A percentile compares a stretch with the other conserved stretches of the same genome.
phyloP scores from a whole-genome alignment of 2,888 invertebrate species.

The Esperia sulphurella region DNA sequence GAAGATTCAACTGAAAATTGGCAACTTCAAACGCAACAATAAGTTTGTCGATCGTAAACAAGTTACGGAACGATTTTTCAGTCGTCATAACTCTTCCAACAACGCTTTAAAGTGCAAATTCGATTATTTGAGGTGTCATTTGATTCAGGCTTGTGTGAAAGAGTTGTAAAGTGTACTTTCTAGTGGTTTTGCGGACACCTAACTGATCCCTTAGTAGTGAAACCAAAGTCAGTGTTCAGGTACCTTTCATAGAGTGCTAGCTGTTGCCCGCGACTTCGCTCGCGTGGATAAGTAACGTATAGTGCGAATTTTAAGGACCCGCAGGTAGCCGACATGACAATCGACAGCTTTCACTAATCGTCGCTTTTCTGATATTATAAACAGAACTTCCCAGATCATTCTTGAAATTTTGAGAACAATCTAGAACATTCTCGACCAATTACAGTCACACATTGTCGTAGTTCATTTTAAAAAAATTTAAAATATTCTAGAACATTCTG shows the following conservation, averaged over 20 bases:
- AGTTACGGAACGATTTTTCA: conserved; percentile 18
- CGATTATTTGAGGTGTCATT: not conserved
- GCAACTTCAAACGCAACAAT: not conserved
- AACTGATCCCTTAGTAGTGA: conserved; percentile 13
- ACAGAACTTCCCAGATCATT: too few relatives aligned
- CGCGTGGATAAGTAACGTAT: too few relatives aligned
- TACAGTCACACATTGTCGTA: too few relatives aligned
- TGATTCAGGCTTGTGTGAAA: not conserved
- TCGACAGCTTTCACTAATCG: too few relatives aligned
- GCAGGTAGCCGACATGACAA: too few relatives aligned
- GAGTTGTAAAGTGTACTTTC: conserved; percentile 20
- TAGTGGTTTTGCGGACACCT: conserved; percentile 14
- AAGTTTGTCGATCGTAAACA: conserved; percentile 20
- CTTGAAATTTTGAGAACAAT: too few relatives aligned
- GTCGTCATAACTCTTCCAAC: conserved; percentile 12
- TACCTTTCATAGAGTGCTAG: conserved; percentile 10
- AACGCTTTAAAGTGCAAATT: conserved; percentile 10
- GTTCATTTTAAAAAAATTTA: too few relatives aligned
- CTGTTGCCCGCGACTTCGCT: too few relatives aligned
- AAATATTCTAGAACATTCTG: too few relatives aligned
- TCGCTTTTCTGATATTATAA: too few relatives aligned
- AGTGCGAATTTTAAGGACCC: too few relatives aligned
- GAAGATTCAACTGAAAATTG: not conserved
- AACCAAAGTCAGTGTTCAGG: conserved; percentile 10
- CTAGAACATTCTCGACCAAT: too few relatives aligned